Evolutionary conservation across 2,888 invertebrate species (phyloP).

Genomic region (Ypsolopha sequella): DNA sequence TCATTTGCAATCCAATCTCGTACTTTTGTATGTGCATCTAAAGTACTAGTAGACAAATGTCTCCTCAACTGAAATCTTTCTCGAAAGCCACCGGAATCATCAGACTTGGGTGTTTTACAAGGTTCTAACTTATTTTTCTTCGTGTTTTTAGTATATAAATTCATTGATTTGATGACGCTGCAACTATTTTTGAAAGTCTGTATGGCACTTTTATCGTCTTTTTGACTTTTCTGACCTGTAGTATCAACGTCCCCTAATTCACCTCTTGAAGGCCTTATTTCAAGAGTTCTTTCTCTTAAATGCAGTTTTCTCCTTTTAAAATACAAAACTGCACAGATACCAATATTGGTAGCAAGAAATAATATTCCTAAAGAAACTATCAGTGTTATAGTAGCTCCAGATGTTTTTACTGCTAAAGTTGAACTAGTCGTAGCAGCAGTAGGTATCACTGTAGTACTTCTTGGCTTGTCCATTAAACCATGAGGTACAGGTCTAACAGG

Average conservation of each 20-base stretch:
- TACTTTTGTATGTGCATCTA: slow-evolving; percentile 89
- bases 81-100: slow-evolving; percentile 69
- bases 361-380: slow-evolving; percentile 75
- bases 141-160: slow-evolving; percentile 58
- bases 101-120: slow-evolving; percentile 68
- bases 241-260: slow-evolving; percentile 61
- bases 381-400: slow-evolving; percentile 73
- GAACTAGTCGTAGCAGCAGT: slow-evolving; percentile 12
- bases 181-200: slow-evolving; percentile 66
- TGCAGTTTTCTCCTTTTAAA: slow-evolving; percentile 73
- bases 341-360: slow-evolving; percentile 80
- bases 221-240: slow-evolving; percentile 55
- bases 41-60: slow-evolving; percentile 83
- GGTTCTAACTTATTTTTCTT: slow-evolving; percentile 64
- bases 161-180: slow-evolving; percentile 71
- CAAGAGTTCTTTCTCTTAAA: slow-evolving; percentile 55
- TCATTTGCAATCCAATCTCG: slow-evolving; percentile 89
- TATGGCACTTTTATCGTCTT: slow-evolving; percentile 55
- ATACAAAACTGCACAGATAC: slow-evolving; percentile 77
- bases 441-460: slow-evolving; percentile 33
- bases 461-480: slow-evolving; percentile 39
- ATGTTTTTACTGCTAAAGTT: slow-evolving; percentile 57
- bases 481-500: slow-evolving; percentile 38
- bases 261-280: slow-evolving; percentile 60
- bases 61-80: slow-evolving; percentile 75